Evolutionary conservation across 2,113 vertebrate genomes (phyloP).

Genomic region (Anguilla rostrata): DNA sequence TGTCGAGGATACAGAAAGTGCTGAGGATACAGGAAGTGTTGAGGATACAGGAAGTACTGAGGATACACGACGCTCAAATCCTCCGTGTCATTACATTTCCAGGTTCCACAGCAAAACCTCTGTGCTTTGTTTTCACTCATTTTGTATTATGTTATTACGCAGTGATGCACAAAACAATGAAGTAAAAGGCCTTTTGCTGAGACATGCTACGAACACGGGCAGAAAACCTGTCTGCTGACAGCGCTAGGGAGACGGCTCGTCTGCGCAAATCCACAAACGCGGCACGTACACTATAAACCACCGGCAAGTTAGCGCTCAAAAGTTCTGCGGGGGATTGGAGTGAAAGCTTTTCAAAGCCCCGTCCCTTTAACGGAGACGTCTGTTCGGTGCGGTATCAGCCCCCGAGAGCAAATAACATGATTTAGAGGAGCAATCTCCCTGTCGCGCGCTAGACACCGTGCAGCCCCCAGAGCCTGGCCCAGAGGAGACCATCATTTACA

Average conservation of each 20-base stretch:
- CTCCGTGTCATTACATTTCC: neutral
- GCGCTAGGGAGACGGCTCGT: neutral
- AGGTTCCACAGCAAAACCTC: neutral
- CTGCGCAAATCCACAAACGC: slow-evolving; percentile 39
- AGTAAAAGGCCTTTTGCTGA: neutral
- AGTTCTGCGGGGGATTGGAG: slow-evolving; percentile 66
- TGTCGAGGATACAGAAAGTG: too few relatives aligned
- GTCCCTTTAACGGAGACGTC: slow-evolving; percentile 41
- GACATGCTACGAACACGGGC: neutral
- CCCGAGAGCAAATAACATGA: slow-evolving; percentile 40
- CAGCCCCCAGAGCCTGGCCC: slow-evolving; percentile 24
- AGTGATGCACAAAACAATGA: neutral
- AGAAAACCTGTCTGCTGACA: neutral
- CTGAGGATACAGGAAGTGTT: too few relatives aligned
- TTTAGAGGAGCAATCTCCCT: slow-evolving; percentile 28
- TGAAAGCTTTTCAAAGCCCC: slow-evolving; percentile 49
- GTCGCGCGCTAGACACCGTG: slow-evolving; percentile 31
- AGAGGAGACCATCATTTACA: slow-evolving; percentile 28
- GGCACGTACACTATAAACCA: slow-evolving; percentile 67
- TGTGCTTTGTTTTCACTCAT: neutral
- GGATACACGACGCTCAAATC: neutral
- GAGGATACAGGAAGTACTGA: too few relatives aligned
- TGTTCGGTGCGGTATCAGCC: slow-evolving; percentile 27
- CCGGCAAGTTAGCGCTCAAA: slow-evolving; percentile 59
- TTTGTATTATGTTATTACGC: neutral